Conservation (phyloP, 2,888 invertebrate species). For the Athalia rosae region DNA sequence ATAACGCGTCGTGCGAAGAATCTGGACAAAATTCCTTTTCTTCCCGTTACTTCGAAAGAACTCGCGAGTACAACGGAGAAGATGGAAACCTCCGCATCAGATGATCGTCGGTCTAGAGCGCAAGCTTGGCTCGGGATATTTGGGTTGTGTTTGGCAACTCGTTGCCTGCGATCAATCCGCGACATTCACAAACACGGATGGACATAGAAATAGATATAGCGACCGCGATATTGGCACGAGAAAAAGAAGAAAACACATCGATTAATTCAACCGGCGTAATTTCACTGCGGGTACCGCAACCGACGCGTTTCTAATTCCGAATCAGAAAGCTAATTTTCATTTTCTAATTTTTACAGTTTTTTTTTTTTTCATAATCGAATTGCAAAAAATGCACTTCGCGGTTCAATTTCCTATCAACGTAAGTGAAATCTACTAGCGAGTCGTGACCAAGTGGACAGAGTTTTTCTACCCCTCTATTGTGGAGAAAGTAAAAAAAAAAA, state of each 20-base stretch:
- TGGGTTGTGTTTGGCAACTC: conserved; percentile 38
- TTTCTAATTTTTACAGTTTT: too few relatives aligned
- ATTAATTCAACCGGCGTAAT: conserved; percentile 18
- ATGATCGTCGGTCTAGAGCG: conserved; percentile 35
- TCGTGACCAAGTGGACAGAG: too few relatives aligned
- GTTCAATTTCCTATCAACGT: too few relatives aligned
- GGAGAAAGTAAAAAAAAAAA: too few relatives aligned
- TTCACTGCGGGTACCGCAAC: neutral
- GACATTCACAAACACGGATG: conserved; percentile 11
- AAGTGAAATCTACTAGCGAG: too few relatives aligned
- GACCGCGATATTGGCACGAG: neutral
- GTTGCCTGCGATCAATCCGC: conserved; percentile 35
- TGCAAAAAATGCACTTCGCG: too few relatives aligned
- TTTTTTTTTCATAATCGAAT: too few relatives aligned
- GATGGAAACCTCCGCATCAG: conserved; percentile 20
- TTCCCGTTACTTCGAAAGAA: neutral
- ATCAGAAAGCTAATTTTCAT: too few relatives aligned
- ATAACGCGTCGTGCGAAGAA: neutral
- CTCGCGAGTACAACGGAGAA: conserved; percentile 8
- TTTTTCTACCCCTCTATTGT: too few relatives aligned
- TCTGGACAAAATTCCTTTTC: conserved; percentile 2
- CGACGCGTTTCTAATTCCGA: too few relatives aligned
- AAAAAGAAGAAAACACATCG: neutral
- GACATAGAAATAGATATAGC: neutral
- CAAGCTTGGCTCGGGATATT: conserved; percentile 43